phyloP scores from a whole-genome alignment of 2,888 invertebrate genomes.

The Acleris emargana region DNA sequence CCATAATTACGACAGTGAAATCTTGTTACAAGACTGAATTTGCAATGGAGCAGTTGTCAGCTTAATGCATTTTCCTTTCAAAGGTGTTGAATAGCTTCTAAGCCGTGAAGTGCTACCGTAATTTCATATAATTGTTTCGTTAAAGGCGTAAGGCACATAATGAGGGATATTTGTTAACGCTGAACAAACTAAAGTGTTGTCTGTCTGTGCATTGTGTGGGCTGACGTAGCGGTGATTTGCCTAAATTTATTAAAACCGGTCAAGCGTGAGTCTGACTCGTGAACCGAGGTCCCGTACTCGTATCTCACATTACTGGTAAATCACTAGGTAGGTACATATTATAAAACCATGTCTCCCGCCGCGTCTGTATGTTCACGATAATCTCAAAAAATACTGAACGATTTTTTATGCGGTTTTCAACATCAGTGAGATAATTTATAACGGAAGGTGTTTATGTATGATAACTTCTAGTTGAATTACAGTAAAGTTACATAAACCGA shows the following conservation, averaged over 20 bases:
- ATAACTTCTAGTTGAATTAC: no score
- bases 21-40: not conserved
- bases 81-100: conserved; percentile 5
- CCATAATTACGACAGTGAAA: not conserved
- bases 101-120: conserved; percentile 1
- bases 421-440: no score
- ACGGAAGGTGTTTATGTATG: no score
- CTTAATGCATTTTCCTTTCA: not conserved
- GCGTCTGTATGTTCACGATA: no score
- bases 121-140: conserved; percentile 28
- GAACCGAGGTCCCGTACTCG: no score
- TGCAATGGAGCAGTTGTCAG: conserved; percentile 1
- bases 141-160: conserved; percentile 17
- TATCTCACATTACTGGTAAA: no score
- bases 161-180: conserved; percentile 23
- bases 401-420: no score
- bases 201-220: conserved; percentile 17
- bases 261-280: no score
- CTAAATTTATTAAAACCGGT: not conserved
- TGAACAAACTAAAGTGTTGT: conserved; percentile 25
- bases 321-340: no score
- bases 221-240: not conserved
- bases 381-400: no score
- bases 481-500: no score
- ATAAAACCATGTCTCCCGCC: no score